phyloP scores from a whole-genome alignment of 2,113 vertebrate genomes.

The Pseudorhombus dupliciocellatus region DNA sequence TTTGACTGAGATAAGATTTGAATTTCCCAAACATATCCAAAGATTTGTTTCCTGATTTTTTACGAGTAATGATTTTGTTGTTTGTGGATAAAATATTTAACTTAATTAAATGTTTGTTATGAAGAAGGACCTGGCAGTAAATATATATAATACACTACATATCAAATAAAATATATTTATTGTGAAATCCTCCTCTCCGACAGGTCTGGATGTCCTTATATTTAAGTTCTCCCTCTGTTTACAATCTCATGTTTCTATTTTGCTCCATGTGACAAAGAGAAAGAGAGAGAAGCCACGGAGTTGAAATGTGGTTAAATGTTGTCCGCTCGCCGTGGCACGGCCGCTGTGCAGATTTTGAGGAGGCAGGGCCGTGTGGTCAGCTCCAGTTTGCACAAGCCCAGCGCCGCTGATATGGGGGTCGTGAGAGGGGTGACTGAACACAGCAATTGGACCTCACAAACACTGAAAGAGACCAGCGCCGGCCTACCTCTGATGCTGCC shows the following conservation, averaged over 20 bases:
- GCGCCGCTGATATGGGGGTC: conserved; percentile 72
- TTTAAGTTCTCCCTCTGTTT: conserved; percentile 13
- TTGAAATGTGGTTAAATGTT: conserved; percentile 65
- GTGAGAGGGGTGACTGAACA: conserved; percentile 78
- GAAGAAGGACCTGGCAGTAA: too few relatives aligned
- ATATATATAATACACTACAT: too few relatives aligned
- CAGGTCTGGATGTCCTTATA: conserved; percentile 8
- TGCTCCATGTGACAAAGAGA: conserved; percentile 50
- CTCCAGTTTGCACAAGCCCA: conserved; percentile 77
- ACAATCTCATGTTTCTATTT: conserved; percentile 53
- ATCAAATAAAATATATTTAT: background rate
- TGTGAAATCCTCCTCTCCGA: background rate
- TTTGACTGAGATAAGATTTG: conserved; percentile 20
- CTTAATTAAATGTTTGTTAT: background rate
- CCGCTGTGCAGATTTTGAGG: conserved; percentile 69
- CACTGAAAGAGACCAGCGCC: conserved; percentile 72
- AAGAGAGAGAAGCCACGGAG: conserved; percentile 61
- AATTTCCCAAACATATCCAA: conserved; percentile 3
- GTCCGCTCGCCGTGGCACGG: conserved; percentile 48
- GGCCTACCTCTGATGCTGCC: conserved; percentile 66
- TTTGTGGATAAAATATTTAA: conserved; percentile 3
- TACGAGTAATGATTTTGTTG: background rate
- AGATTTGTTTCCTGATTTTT: too few relatives aligned
- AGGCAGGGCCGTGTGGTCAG: conserved; percentile 71
- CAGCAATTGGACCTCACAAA: conserved; percentile 80